phyloP scores from a whole-genome alignment of 1,140 invertebrate species.

The Drosophila suzukii region DNA sequence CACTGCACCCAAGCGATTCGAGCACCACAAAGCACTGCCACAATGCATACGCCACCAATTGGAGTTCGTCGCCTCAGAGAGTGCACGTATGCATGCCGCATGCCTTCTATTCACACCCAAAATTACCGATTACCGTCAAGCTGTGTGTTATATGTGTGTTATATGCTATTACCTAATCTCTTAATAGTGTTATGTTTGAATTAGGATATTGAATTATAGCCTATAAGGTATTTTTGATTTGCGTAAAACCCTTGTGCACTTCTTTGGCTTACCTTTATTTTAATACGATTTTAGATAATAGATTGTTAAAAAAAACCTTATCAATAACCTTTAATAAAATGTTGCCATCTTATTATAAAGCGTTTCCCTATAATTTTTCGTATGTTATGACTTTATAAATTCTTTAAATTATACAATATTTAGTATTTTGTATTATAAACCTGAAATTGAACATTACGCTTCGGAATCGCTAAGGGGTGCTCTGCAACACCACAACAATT shows the following conservation, averaged over 20 bases:
- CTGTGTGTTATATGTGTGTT: slow-evolving; percentile 8
- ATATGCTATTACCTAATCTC: too few relatives aligned
- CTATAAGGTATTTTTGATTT: too few relatives aligned
- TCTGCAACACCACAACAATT: neutral
- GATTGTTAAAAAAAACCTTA: too few relatives aligned
- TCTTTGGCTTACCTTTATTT: neutral
- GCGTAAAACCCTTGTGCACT: too few relatives aligned
- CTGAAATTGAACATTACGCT: neutral
- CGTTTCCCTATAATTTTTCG: too few relatives aligned
- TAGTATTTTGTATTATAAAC: too few relatives aligned
- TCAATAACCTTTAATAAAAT: too few relatives aligned
- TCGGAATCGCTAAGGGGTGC: neutral
- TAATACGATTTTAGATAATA: neutral
- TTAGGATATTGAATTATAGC: too few relatives aligned
- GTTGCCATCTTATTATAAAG: neutral
- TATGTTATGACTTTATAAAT: too few relatives aligned
- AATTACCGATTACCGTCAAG: neutral
- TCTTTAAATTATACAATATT: too few relatives aligned
- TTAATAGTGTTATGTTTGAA: too few relatives aligned
- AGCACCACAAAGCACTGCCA: slow-evolving; percentile 50
- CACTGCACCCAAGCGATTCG: slow-evolving; percentile 22
- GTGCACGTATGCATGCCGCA: slow-evolving; percentile 83
- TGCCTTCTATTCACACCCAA: slow-evolving; percentile 27
- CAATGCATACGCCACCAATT: slow-evolving; percentile 65
- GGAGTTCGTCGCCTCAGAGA: slow-evolving; percentile 76